Conservation (phyloP, 2,888 invertebrate genomes). For the Troides helena region DNA sequence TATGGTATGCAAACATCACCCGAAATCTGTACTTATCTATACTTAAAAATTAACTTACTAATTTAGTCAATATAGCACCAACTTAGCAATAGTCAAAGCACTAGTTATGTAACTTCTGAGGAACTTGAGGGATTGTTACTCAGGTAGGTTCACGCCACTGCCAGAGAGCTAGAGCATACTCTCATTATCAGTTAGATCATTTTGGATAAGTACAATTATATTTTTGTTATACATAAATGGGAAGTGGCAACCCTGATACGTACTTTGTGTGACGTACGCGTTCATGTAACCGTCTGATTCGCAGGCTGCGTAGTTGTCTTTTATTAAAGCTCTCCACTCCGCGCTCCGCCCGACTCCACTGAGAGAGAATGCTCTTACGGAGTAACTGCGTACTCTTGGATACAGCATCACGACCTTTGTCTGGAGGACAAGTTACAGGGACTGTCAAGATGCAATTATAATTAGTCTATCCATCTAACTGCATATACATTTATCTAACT, state of each 20-base stretch:
- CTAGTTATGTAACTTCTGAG: too few relatives aligned
- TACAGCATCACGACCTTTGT: not conserved
- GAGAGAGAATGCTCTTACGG: not conserved
- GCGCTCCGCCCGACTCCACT: not conserved
- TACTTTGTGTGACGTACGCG: not conserved
- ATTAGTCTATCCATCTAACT: not conserved
- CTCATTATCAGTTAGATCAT: too few relatives aligned
- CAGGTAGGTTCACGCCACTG: too few relatives aligned
- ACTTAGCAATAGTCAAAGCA: too few relatives aligned
- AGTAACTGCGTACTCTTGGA: not conserved
- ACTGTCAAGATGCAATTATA: not conserved
- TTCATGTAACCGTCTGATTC: slow-evolving; percentile 4
- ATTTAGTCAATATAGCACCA: too few relatives aligned
- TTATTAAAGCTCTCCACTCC: not conserved
- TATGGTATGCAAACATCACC: too few relatives aligned
- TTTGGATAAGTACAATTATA: not conserved
- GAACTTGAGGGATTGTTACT: too few relatives aligned
- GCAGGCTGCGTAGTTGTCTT: slow-evolving; percentile 7
- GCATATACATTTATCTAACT: too few relatives aligned
- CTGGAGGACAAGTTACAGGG: not conserved
- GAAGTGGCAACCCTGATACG: slow-evolving; percentile 1
- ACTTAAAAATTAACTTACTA: too few relatives aligned
- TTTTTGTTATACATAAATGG: not conserved
- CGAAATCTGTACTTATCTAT: too few relatives aligned
- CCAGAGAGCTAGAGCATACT: too few relatives aligned